Percentiles rank a stretch among this genome's conserved stretches.
Evolutionary conservation across 1,140 invertebrate genomes (phyloP).

Genomic region (Polypedilum vanderplanki): DNA sequence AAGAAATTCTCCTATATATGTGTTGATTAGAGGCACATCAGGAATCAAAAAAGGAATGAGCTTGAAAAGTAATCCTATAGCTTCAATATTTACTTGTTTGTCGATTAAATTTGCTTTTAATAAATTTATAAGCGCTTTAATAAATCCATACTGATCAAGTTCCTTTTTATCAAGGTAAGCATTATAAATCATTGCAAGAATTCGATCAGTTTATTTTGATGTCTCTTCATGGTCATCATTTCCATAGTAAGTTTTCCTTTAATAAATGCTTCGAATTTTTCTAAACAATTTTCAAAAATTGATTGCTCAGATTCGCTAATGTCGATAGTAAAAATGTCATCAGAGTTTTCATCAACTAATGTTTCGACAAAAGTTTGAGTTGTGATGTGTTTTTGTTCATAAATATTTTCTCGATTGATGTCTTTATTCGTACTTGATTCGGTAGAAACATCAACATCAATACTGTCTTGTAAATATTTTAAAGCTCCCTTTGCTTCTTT

Average conservation of each 20-base stretch:
- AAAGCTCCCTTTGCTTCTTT: too few species aligned
- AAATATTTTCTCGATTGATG: neutral
- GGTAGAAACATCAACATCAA: too few species aligned
- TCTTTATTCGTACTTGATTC: neutral
- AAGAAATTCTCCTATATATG: neutral
- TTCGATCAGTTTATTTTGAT: neutral
- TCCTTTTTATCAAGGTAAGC: neutral
- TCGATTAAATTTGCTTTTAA: neutral
- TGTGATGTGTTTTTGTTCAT: neutral
- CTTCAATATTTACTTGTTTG: neutral
- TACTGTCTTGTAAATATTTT: too few species aligned
- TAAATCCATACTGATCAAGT: neutral
- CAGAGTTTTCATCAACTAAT: neutral
- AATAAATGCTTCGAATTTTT: neutral
- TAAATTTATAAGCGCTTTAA: neutral
- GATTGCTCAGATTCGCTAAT: neutral
- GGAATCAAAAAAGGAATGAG: neutral
- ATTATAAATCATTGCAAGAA: neutral
- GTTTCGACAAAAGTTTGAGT: neutral
- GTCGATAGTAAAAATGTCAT: neutral
- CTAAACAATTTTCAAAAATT: neutral
- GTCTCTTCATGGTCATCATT: neutral
- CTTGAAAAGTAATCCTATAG: neutral
- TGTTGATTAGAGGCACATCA: neutral
- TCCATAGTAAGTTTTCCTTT: neutral